Evolutionary conservation across 2,888 invertebrate genomes (phyloP).

Genomic region (Antitype chi): DNA sequence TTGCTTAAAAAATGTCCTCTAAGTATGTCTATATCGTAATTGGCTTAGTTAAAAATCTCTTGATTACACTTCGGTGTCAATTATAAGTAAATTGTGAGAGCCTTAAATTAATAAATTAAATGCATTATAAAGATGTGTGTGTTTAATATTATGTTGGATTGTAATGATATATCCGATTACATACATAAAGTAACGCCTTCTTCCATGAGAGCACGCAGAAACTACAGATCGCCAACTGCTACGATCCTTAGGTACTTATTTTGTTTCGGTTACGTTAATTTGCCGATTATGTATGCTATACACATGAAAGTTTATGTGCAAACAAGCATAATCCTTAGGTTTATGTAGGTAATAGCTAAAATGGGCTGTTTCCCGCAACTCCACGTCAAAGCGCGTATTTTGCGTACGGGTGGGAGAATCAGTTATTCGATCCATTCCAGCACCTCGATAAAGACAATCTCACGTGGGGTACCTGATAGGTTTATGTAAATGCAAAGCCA

Average conservation of each 20-base stretch:
- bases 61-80: conserved; percentile 30
- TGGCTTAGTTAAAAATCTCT: conserved; percentile 30
- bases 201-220: not conserved
- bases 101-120: conserved; percentile 51
- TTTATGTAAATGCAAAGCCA: no score
- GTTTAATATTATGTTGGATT: conserved; percentile 16
- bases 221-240: not conserved
- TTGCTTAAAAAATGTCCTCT: conserved; percentile 34
- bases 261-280: not conserved
- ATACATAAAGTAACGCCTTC: not conserved
- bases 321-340: not conserved
- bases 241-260: not conserved
- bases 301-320: not conserved
- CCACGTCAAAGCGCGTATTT: no score
- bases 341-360: no score
- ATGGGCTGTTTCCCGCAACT: no score
- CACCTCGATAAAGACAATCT: no score
- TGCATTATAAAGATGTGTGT: conserved; percentile 44
- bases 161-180: not conserved
- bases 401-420: no score
- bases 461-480: no score
- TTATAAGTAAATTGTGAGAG: conserved; percentile 44
- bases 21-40: conserved; percentile 21
- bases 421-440: no score
- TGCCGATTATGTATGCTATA: not conserved